Evolutionary conservation across 2,113 vertebrate genomes (phyloP), one percentile per base, ranked within the genome.

Genomic region (Atherinomorus stipes): DNA sequence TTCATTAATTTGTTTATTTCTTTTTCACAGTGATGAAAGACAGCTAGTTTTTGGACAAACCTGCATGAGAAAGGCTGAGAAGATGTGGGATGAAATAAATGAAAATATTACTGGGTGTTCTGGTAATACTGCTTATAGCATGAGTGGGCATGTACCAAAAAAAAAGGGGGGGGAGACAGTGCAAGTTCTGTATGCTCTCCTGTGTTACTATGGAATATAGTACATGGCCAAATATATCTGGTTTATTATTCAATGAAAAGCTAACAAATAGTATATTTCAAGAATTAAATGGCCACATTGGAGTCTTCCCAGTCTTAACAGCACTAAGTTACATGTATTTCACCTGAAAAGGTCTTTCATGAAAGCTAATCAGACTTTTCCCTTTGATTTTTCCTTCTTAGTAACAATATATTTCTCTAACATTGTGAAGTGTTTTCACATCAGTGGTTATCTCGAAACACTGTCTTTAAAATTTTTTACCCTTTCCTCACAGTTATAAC

Each of bases 1-100:
- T 73, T 76, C 64, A 88, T 85, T 70, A 34, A 78, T 78, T 52
- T 47, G 44, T 47, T 61, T 76, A 82, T 68, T 78, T 61, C 83
- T 78, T 74, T 59, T 61, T 57, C 28, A 68, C 56, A 57, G 28
- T 73, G 59, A 71, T 18, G 59, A 75, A 75, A 77, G 54, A 61
- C 9, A 73, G 54, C n/a, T 4, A 2, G 40, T 82, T 75, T 76
- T 63, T 65, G 21, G 64, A n/a, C 31, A 15, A 31, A 45, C 62
- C 44, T 51, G 28, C 61, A 31, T 78, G 23, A 75, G 44, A 70
- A 31, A 21, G 38, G 44, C 59, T 57, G n/a, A 26, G 10, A 64
- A 34, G 38, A n/a, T 54, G 45, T 31, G 45, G 52, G 54, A 62
- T 64, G 34, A 79, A 77, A 79, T 62, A 77, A 74, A 57, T 57